phyloP scores from a whole-genome alignment of 2,888 invertebrate species.

The Thereva nobilitata region DNA sequence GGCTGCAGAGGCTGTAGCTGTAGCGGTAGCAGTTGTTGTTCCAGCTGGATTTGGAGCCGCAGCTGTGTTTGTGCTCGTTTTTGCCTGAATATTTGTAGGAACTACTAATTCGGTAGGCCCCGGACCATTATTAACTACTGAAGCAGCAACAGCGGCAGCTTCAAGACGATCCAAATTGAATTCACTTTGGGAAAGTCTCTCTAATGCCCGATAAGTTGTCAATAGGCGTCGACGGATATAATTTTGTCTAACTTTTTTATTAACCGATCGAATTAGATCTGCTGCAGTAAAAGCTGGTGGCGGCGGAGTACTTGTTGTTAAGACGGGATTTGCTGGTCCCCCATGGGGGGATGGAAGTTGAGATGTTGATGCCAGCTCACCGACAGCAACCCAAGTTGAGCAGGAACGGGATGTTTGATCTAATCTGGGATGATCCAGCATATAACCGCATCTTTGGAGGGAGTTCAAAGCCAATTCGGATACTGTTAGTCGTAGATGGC shows the following conservation, averaged over 20 bases:
- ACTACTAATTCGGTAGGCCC: slow-evolving; percentile 45
- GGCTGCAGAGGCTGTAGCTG: slow-evolving; percentile 43
- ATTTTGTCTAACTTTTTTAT: slow-evolving; percentile 82
- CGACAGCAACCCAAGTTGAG: slow-evolving; percentile 86
- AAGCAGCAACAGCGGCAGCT: slow-evolving; percentile 63
- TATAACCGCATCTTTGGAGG: slow-evolving; percentile 61
- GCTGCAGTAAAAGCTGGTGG: slow-evolving; percentile 65
- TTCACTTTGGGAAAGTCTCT: slow-evolving; percentile 81
- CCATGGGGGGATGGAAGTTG: slow-evolving; percentile 83
- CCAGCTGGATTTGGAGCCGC: slow-evolving; percentile 42
- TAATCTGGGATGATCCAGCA: slow-evolving; percentile 64
- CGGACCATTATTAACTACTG: slow-evolving; percentile 48
- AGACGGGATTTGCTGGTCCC: slow-evolving; percentile 55
- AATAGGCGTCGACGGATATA: slow-evolving; percentile 77
- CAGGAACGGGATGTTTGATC: slow-evolving; percentile 71
- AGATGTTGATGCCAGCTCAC: slow-evolving; percentile 73
- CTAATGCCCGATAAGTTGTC: slow-evolving; percentile 79
- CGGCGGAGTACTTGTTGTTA: slow-evolving; percentile 46
- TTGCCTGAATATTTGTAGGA: slow-evolving; percentile 41
- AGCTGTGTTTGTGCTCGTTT: slow-evolving; percentile 20
- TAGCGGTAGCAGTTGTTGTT: background rate
- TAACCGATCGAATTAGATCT: slow-evolving; percentile 74
- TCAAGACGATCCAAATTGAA: slow-evolving; percentile 78
- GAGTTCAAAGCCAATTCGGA: slow-evolving; percentile 66
- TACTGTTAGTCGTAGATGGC: slow-evolving; percentile 57